A percentile compares a stretch with the other conserved stretches of the same genome.
These are phyloP conservation scores for Littorina saxatilis DNA, from an alignment of 1,140 invertebrate genomes.

Conservation along the genomic window DNA sequence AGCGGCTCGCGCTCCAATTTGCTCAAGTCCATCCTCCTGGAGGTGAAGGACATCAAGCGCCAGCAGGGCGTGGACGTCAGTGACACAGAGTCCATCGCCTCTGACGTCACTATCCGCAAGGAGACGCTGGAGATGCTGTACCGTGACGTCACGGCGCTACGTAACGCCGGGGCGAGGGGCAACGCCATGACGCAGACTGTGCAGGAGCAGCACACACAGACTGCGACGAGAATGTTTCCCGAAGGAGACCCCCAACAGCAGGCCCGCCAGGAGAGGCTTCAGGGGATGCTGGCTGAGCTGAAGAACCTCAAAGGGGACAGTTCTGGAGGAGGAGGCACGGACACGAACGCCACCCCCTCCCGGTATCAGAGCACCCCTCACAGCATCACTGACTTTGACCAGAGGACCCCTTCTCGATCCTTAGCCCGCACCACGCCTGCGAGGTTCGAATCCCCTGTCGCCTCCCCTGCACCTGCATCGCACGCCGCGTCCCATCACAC, in stretches of 20 bases:
- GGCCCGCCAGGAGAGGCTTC: conserved; percentile 58
- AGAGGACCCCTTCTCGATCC: conserved; percentile 46
- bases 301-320: conserved; percentile 57
- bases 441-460: conserved; percentile 45
- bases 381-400: conserved; percentile 44
- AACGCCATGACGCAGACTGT: conserved; percentile 62
- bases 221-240: conserved; percentile 62
- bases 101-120: conserved; percentile 56
- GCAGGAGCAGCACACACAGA: conserved; percentile 65
- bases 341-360: conserved; percentile 40
- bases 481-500: neutral
- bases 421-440: conserved; percentile 47
- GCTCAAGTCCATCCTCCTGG: conserved; percentile 62
- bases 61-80: conserved; percentile 61
- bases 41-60: conserved; percentile 68
- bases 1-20: conserved; percentile 60
- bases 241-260: conserved; percentile 57
- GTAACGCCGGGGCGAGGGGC: conserved; percentile 55
- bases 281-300: conserved; percentile 64
- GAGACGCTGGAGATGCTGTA: conserved; percentile 59
- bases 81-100: conserved; percentile 57
- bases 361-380: conserved; percentile 40
- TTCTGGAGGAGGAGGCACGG: conserved; percentile 38
- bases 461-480: conserved; percentile 31
- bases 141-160: conserved; percentile 58